Conservation (phyloP, 2,113 vertebrate genomes). For the Myodes glareolus region DNA sequence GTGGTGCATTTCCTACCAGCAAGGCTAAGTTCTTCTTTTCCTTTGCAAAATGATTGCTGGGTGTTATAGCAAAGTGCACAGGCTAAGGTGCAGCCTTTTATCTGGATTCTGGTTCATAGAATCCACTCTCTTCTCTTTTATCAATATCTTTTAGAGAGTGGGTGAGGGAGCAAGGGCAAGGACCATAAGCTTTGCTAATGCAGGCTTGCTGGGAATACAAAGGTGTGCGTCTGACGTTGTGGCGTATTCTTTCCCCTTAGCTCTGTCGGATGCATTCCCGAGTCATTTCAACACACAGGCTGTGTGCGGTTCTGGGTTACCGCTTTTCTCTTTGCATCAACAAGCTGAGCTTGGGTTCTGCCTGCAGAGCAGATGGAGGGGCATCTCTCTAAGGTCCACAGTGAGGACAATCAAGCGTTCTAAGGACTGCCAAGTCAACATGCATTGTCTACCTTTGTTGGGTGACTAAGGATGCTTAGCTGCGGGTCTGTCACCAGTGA, state of each 20-base stretch:
- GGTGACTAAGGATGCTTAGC: neutral
- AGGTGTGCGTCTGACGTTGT: constrained; percentile 7
- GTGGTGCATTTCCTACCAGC: constrained; percentile 55
- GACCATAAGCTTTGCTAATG: neutral
- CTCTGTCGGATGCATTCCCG: neutral
- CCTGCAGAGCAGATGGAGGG: constrained; percentile 15
- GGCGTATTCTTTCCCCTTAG: constrained; percentile 7
- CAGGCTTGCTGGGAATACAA: neutral
- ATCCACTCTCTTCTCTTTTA: neutral
- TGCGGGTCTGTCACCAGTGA: neutral
- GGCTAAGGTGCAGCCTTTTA: neutral
- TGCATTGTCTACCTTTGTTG: neutral
- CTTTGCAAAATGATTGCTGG: neutral
- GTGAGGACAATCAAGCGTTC: neutral
- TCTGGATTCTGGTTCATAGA: neutral
- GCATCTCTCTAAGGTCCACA: neutral
- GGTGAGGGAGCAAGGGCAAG: neutral
- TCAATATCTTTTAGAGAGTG: neutral
- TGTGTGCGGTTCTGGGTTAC: constrained; percentile 45
- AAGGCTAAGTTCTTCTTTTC: neutral
- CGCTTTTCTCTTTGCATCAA: constrained; percentile 62
- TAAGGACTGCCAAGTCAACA: constrained; percentile 24
- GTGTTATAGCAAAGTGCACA: neutral
- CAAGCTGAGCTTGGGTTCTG: constrained; percentile 58
- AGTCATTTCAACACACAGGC: constrained; percentile 68